Base-by-base conservation (phyloP, 1,140 invertebrate species). In the Meloidogyne exigua region DNA sequence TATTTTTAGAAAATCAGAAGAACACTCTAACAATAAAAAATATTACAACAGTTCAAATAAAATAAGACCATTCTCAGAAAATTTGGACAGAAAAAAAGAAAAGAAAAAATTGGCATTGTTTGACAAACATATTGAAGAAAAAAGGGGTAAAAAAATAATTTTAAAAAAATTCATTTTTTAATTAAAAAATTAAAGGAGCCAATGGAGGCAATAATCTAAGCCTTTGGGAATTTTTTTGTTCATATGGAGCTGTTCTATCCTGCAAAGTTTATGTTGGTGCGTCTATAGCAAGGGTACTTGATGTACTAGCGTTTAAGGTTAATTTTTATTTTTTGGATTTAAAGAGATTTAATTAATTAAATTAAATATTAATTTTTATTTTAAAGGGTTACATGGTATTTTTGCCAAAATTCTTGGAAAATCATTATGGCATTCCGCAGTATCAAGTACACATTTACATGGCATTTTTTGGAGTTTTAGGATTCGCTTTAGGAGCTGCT, bases 371-470 rank as follows among this genome's bases (percentile, higher is more conserved):
- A n/a, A n/a, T n/a, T n/a, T n/a, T n/a, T 44, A 44, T 57, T n/a
- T 57, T 57, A n/a, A 57, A 57, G 49, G 49, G 49, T 42, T 62
- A 25, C 28, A 23, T 87, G 75, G 85, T 87, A 2, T 87, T 87
- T 70, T 68, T 88, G 42, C 86, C 85, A 1, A 87, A 87, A 76
- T 87, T 84, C 76, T 71, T 87, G 49, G 85, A 87, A 72, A 88
- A 88, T 71, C 85, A 87, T 71, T 87, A 83, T 72, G 85, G 85
- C 23, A 85, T 87, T 71, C 86, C 85, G 18, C 86, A 82, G 42
- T 88, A 88, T 72, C 69, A 74, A 72, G 85, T 88, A 26, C 86
- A 87, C 68, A 65, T 81, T 11, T 85, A 83, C 26, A 88, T 87
- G 84, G 83, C 86, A 25, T 68, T 77, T 5, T 87, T 87, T 76